These are phyloP conservation scores for Cetoscarus ocellatus DNA, from an alignment of 2,797 vertebrate species.

Conservation along the genomic window DNA sequence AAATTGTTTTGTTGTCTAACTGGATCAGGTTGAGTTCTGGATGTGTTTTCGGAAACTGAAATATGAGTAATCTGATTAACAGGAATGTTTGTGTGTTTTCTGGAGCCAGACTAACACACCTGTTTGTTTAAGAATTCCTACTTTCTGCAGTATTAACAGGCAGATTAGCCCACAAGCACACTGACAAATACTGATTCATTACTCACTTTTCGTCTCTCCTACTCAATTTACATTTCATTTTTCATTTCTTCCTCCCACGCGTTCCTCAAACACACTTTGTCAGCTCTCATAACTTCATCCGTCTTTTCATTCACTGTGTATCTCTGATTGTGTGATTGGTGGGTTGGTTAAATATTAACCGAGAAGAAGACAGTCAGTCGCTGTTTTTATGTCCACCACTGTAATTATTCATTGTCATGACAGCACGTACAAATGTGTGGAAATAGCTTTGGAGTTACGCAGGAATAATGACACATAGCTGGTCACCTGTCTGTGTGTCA, in stretches of 20 bases:
- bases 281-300: conserved; percentile 19
- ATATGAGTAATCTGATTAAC: conserved; percentile 11
- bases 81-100: conserved; percentile 40
- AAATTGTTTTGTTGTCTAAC: no score
- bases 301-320: conserved; percentile 31
- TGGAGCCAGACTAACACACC: conserved; percentile 64
- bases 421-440: conserved; percentile 26
- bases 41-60: neutral
- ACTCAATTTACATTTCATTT: neutral
- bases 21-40: neutral
- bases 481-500: conserved; percentile 32
- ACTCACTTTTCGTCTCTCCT: neutral
- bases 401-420: conserved; percentile 38
- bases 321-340: conserved; percentile 46
- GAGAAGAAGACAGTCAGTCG: conserved; percentile 41
- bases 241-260: neutral
- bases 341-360: conserved; percentile 66
- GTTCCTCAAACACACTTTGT: conserved; percentile 13
- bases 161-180: conserved; percentile 5
- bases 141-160: conserved; percentile 43
- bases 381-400: conserved; percentile 41
- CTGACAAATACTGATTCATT: neutral
- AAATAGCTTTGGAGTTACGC: conserved; percentile 17
- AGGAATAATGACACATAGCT: conserved; percentile 29
- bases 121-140: conserved; percentile 67